These are phyloP conservation scores for Trachelus troglodyta DNA, from an alignment of 2,888 invertebrate genomes.

Conservation along the genomic window DNA sequence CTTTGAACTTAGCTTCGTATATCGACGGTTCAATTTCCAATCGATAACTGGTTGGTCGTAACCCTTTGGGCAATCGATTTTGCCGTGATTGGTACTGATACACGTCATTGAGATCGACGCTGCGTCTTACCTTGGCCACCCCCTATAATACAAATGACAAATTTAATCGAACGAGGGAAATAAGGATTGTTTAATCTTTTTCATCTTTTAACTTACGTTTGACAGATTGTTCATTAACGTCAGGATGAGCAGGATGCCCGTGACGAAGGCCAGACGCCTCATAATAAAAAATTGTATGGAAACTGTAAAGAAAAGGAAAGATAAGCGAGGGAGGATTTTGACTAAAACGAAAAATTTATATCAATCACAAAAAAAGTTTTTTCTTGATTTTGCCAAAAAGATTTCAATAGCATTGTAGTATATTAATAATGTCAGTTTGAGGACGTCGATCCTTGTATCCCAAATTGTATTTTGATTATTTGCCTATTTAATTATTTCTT, in stretches of 20 bases:
- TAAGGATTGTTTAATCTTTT: neutral
- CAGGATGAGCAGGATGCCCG: neutral
- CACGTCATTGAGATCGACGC: conserved; percentile 79
- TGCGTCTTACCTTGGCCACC: conserved; percentile 66
- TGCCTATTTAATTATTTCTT: no score
- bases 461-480: no score
- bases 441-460: no score
- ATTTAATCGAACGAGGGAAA: neutral
- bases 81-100: conserved; percentile 76
- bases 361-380: neutral
- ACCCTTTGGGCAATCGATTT: conserved; percentile 72
- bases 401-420: neutral
- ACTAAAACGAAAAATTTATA: neutral
- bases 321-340: neutral
- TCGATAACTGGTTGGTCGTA: conserved; percentile 76
- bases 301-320: neutral
- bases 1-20: conserved; percentile 75
- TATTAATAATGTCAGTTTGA: neutral
- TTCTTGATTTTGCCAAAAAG: neutral
- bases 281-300: neutral
- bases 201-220: neutral
- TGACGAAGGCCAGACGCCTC: neutral
- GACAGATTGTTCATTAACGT: neutral
- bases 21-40: conserved; percentile 76
- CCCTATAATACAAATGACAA: neutral